Percentiles rank a stretch among this genome's conserved stretches.
These are phyloP conservation scores for Malurus elegans DNA, from an alignment of 2,113 vertebrate genomes.

Conservation along the genomic window DNA sequence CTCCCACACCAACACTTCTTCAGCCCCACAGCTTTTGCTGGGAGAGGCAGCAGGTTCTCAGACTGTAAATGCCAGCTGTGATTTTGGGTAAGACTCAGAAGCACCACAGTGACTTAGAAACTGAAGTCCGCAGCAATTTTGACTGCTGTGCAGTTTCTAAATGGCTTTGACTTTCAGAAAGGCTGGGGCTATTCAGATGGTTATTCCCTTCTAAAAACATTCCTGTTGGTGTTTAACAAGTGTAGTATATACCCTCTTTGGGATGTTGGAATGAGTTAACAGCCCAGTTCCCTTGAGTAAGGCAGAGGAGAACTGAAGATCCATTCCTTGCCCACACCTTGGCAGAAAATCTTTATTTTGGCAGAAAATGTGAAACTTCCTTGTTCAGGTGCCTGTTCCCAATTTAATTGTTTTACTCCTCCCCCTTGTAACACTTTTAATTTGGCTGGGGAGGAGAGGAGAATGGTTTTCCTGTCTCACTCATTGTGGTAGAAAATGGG, in stretches of 20 bases:
- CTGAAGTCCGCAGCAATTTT: not conserved
- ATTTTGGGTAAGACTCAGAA: not conserved
- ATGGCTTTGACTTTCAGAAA: not conserved
- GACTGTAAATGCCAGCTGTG: not conserved
- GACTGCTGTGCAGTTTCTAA: not conserved
- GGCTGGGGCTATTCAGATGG: not conserved
- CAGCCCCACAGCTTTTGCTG: not conserved
- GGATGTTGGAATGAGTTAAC: not conserved
- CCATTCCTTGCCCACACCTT: not conserved
- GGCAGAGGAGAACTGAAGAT: not conserved
- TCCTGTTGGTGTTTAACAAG: not conserved
- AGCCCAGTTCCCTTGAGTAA: not conserved
- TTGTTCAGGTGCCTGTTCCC: not conserved
- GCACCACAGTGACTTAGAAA: not conserved
- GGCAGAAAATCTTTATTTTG: not conserved
- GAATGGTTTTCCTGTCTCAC: not conserved
- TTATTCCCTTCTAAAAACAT: not conserved
- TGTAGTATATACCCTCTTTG: not conserved
- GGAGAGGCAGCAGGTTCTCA: not conserved
- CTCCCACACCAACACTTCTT: not conserved
- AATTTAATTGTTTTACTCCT: not conserved
- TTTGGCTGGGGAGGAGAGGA: not conserved
- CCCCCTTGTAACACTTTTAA: not conserved
- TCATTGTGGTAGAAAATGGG: constrained; percentile 17
- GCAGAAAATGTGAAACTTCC: not conserved